A percentile compares a stretch with the other conserved stretches of the same genome.
Conservation (phyloP, 2,113 vertebrate species). For the Megalops atlanticus region DNA sequence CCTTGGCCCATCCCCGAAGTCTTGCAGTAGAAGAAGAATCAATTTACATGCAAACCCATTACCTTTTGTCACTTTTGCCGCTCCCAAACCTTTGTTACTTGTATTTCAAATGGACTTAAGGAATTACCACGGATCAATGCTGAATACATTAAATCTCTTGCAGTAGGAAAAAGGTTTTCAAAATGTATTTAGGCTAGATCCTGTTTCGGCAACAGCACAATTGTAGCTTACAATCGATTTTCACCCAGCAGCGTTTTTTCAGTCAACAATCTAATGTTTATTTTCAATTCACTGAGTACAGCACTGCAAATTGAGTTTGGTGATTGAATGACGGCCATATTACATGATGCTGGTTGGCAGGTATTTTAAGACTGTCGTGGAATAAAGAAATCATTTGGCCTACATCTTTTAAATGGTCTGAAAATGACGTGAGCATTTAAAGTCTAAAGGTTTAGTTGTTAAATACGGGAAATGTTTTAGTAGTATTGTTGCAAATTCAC, state of each 20-base stretch:
- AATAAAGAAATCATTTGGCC: too few species aligned
- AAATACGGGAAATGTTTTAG: too few species aligned
- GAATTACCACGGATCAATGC: constrained; percentile 62
- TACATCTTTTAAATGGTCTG: too few species aligned
- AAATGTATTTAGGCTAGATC: neutral
- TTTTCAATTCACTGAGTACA: neutral
- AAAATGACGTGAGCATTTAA: too few species aligned
- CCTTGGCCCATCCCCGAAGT: constrained; percentile 35
- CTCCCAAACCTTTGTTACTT: constrained; percentile 66
- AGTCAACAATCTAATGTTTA: neutral
- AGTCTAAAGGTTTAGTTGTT: too few species aligned
- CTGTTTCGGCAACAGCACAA: neutral
- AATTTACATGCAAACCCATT: constrained; percentile 54
- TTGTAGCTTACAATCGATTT: neutral
- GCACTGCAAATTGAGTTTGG: constrained; percentile 51
- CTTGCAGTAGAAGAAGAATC: constrained; percentile 43
- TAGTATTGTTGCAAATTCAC: too few species aligned
- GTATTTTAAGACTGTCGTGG: neutral
- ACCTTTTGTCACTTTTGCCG: constrained; percentile 59
- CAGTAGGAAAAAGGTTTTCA: constrained; percentile 54
- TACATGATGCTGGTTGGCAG: constrained; percentile 35
- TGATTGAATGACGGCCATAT: constrained; percentile 58
- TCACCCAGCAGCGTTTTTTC: neutral
- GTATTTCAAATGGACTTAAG: constrained; percentile 57
- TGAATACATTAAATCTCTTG: constrained; percentile 60